Evolutionary conservation across 1,140 invertebrate genomes (phyloP), one percentile per base, ranked within the genome.

Genomic region (Drosophila truncata): DNA sequence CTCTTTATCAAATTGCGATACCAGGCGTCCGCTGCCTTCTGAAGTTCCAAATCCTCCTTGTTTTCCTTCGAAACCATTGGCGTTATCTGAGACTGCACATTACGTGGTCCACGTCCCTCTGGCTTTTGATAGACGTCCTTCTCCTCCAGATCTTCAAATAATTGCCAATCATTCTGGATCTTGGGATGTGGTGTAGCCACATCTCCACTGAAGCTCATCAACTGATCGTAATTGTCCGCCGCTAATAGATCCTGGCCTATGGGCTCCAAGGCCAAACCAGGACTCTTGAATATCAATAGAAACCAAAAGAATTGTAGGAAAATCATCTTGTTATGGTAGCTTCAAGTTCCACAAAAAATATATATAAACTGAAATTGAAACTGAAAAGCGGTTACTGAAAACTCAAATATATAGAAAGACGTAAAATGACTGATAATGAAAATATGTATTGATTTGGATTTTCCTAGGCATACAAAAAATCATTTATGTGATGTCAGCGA

Each of bases 401-500:
- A 18, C 1, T 31, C 2, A 13, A 29, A n/a, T 39, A 39, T 10
- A 5, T 5, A 31, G 0, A 20, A 18, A 14, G 1, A 41, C n/a
- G n/a, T 18, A 42, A 41, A 2, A 11, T 11, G 18, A n/a, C 7
- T 18, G 8, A 35, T 4, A 14, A 3, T 14, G 16, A 14, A 52
- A 20, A 31, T 20, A 50, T 13, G 2, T 31, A 20, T 5, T 31
- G 11, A 14, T 16, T 35, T 23, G 10, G 0, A 23, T 10, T 16
- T 23, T 10, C 2, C 16, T 35, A 54, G 31, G 31, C 49, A 50
- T 8, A 50, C n/a, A 10, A 33, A 54, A 54, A 54, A 13, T 18
- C 31, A 55, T 54, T 54, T 13, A 31, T 50, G 49, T 31, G 47
- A 13, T 52, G 50, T 23, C 46, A 49, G 46, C 46, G 9, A 6